phyloP scores from a whole-genome alignment of 2,797 vertebrate genomes.

The Tachyglossus aculeatus region DNA sequence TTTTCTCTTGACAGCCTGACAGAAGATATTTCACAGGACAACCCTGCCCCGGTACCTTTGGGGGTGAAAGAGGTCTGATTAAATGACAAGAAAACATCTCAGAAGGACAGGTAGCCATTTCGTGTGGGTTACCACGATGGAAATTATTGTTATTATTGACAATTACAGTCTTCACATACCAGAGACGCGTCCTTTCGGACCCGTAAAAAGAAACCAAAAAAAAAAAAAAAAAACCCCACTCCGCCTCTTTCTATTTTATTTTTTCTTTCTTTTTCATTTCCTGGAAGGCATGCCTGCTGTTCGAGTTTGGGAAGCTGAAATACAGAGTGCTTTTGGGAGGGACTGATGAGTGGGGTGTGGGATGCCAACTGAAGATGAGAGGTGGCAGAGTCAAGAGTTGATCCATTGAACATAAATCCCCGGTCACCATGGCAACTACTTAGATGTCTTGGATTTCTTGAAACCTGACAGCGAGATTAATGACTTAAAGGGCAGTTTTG shows the following conservation, averaged over 20 bases:
- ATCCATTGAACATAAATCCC: neutral
- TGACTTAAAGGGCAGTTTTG: neutral
- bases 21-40: neutral
- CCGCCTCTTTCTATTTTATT: neutral
- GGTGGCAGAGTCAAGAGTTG: neutral
- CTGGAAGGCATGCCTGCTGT: neutral
- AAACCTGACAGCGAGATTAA: constrained; percentile 30
- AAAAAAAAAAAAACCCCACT: neutral
- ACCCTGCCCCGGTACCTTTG: neutral
- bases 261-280: fast-evolving
- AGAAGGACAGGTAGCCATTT: neutral
- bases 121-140: neutral
- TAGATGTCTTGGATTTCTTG: constrained; percentile 7
- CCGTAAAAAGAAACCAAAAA: too few relatives aligned
- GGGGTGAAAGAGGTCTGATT: neutral
- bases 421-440: neutral
- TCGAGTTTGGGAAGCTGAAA: fast-evolving
- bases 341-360: neutral
- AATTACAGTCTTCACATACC: neutral
- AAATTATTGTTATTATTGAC: constrained; percentile 4
- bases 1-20: neutral
- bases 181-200: too few relatives aligned
- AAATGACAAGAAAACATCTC: constrained; percentile 8
- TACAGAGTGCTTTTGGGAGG: neutral
- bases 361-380: constrained; percentile 2